Base-by-base conservation (phyloP, 2,797 vertebrate species). In the Phataginus tricuspis region DNA sequence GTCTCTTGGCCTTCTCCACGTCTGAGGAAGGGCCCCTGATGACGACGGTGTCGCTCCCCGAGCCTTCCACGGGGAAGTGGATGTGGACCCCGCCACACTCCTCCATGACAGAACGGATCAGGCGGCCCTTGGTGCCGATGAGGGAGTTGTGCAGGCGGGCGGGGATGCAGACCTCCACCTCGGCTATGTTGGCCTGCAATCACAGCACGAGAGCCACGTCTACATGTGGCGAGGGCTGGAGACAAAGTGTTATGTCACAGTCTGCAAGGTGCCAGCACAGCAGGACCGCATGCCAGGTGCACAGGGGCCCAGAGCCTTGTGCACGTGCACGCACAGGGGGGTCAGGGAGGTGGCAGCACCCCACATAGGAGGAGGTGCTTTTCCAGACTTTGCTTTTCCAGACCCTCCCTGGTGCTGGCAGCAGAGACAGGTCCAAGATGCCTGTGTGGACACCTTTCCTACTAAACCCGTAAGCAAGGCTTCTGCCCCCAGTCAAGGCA, bases 31-130 rank as follows among this genome's bases (percentile, higher is more conserved):
- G 99, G 55, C 99, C 99, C 85, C 99, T 99, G 98, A 99, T 99
- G 97, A 99, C 99, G 92, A 99, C 99, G 0, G 99, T 99, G 97
- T 99, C 99, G 15, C 99, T 99, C 53, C 99, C 99, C 0, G 99
- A 99, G 94, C 99, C 99, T 97, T 99, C 99, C 0, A 99, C 99
- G 53, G 99, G 99, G 92, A 99, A 99, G 98, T 99, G 99, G 97
- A 99, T 99, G 98, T 99, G 99, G 79, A 99, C 99, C 0, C 99
- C 99, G 0, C 99, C 99, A 9, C 99, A 99, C 97, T 99, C 99
- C 98, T 99, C 99, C 99, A 99, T 99, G 98, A 99, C 99, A 14
- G 99, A 99, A 83, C 99, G 99, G 98, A 99, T 99, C 96, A 99
- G 99, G 89, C 99, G 99, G 51, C 99, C 99, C 98, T 99, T 99